phyloP scores from a whole-genome alignment of 2,888 invertebrate genomes.

The Habroteleia sp. region DNA sequence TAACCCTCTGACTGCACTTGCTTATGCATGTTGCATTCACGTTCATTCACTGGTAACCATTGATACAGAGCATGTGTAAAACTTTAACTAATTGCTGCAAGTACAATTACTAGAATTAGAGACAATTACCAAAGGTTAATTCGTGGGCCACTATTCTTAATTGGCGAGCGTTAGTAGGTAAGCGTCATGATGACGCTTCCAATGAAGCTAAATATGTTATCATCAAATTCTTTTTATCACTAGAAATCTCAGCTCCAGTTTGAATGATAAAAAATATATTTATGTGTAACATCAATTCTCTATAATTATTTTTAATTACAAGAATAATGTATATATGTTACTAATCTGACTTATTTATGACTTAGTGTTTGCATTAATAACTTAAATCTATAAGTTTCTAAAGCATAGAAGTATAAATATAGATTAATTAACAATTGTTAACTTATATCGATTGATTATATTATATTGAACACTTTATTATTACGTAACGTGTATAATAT shows the following conservation, averaged over 20 bases:
- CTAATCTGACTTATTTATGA: too few relatives aligned
- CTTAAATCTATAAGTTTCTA: too few relatives aligned
- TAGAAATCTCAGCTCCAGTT: conserved; percentile 46
- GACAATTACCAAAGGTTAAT: conserved; percentile 77
- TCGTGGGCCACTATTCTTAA: conserved; percentile 74
- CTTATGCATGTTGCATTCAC: conserved; percentile 26
- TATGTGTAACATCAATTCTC: too few relatives aligned
- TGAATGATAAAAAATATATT: conserved; percentile 13
- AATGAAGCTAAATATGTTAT: conserved; percentile 69
- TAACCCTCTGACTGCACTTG: conserved; percentile 11
- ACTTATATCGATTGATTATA: too few relatives aligned
- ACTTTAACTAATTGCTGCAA: conserved; percentile 75
- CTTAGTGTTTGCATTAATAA: too few relatives aligned
- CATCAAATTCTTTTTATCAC: conserved; percentile 28
- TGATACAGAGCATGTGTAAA: conserved; percentile 68
- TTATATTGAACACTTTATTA: too few relatives aligned
- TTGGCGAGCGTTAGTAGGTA: conserved; percentile 76
- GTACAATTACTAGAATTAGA: conserved; percentile 76
- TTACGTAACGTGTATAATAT: too few relatives aligned
- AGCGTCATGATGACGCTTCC: conserved; percentile 68
- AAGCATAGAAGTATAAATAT: too few relatives aligned
- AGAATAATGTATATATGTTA: too few relatives aligned
- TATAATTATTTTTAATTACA: too few relatives aligned
- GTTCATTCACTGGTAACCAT: conserved; percentile 40
- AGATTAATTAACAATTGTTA: too few relatives aligned